A percentile compares a stretch with the other conserved stretches of the same genome.
Conservation (phyloP, 1,140 invertebrate species). For the Orchestia grillus region DNA sequence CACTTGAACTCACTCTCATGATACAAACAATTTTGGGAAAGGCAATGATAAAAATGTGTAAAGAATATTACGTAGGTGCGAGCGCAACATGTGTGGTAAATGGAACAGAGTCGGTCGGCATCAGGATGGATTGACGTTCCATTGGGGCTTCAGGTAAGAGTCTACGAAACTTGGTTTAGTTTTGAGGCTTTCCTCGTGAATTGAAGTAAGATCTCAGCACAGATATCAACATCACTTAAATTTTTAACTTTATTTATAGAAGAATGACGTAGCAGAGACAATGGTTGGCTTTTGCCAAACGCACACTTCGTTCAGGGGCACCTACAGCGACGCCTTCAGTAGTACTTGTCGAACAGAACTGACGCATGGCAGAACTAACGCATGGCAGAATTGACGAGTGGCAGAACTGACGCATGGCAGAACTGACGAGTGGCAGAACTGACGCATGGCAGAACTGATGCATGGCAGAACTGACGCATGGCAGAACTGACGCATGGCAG, state of each 20-base stretch:
- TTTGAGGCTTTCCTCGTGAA: not conserved
- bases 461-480: too few relatives aligned
- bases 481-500: too few relatives aligned
- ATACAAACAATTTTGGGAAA: not conserved
- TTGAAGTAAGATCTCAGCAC: not conserved
- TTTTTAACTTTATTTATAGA: not conserved
- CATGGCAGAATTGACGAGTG: too few relatives aligned
- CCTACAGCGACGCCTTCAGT: too few relatives aligned
- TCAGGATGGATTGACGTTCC: not conserved
- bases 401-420: too few relatives aligned
- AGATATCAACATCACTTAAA: not conserved
- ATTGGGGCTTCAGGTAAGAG: not conserved
- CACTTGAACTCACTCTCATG: not conserved
- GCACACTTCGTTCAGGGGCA: too few relatives aligned
- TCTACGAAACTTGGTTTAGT: not conserved
- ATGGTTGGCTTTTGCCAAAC: not conserved
- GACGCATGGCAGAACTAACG: too few relatives aligned
- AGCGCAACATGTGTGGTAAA: not conserved
- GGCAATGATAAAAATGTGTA: not conserved
- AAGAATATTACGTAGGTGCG: too few relatives aligned
- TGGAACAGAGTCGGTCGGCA: not conserved
- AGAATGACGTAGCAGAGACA: not conserved
- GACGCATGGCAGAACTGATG: too few relatives aligned
- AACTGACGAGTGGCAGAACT: too few relatives aligned
- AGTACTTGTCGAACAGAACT: too few relatives aligned